Evolutionary conservation across 2,888 invertebrate genomes (phyloP).

Genomic region (Pammene fasciana): DNA sequence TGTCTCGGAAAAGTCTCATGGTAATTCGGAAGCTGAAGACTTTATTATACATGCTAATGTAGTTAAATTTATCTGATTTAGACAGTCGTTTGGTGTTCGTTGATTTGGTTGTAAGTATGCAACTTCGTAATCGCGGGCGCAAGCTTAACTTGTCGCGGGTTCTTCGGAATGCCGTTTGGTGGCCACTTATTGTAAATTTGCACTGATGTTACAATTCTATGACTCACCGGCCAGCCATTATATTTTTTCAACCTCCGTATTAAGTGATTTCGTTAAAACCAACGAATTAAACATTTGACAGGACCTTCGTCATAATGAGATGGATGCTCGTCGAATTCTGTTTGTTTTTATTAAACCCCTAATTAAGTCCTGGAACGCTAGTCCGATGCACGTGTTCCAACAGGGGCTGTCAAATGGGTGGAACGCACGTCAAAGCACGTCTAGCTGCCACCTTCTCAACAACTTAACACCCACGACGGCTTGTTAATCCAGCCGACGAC

Average conservation of each 20-base stretch:
- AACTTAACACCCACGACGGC: conserved; percentile 53
- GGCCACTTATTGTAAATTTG: conserved; percentile 71
- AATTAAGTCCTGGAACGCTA: conserved; percentile 48
- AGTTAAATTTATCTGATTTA: conserved; percentile 5
- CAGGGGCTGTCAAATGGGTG: conserved; percentile 55
- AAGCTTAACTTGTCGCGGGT: conserved; percentile 50
- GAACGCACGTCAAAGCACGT: conserved; percentile 51
- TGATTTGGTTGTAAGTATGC: conserved; percentile 30
- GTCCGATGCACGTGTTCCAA: conserved; percentile 50
- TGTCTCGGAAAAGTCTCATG: conserved; percentile 50
- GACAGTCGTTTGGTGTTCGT: conserved; percentile 26
- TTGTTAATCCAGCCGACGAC: conserved; percentile 57
- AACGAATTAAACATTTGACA: conserved; percentile 13
- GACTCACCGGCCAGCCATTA: conserved; percentile 62
- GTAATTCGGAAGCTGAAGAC: conserved; percentile 47
- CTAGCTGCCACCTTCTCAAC: conserved; percentile 54
- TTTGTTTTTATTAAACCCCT: conserved; percentile 42
- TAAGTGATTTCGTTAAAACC: conserved; percentile 10
- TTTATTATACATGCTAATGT: conserved; percentile 48
- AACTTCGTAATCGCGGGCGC: conserved; percentile 32
- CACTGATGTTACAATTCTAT: conserved; percentile 70
- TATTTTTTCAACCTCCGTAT: conserved; percentile 49
- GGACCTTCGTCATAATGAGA: conserved; percentile 43
- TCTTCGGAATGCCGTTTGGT: conserved; percentile 73
- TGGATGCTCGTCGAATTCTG: conserved; percentile 24